Evolutionary conservation across 2,113 vertebrate genomes (phyloP), one percentile per base, ranked within the genome.

Genomic region (Pholis gunnellus): DNA sequence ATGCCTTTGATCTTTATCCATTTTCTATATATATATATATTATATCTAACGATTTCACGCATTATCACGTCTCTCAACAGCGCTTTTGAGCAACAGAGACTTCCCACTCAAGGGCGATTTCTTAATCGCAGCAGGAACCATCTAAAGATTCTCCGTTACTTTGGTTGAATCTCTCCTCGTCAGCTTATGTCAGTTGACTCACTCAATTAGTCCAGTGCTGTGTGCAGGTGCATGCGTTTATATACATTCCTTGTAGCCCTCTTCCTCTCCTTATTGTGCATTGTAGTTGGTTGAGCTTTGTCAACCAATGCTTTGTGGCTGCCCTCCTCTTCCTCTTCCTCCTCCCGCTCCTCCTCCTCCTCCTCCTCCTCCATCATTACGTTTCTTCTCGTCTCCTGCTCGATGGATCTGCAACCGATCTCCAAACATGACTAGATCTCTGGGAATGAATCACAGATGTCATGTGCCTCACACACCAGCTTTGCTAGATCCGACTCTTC

Each of bases 181-280:
- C 38, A 38, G 60, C 31, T 79, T 40, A 63, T 34, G 48, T 64
- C 36, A 78, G 77, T 40, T 80, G 71, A 78, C 66, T 83, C 71
- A 36, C 54, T 82, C 80, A 79, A 25, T 88, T 74, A 83, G 83
- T 83, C 78, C 29, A 36, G 70, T 76, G 65, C 60, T 70, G 70
- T 40, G 60, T 82, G 68, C 83, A 89, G 80, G 75, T 85, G 92
- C 86, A 89, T 89, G 89, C 64, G 44, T 86, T 87, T 54, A 75
- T 27, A 66, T 78, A 44, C 73, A 59, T 72, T 84, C 6, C 46
- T 79, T 79, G 73, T 13, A 34, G 57, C 22, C 59, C 44, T 29
- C 22, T 40, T 29, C 40, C 25, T 52, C 50, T 84, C 40, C 42
- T 78, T 60, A 25, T 61, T 56, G 38, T 85, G 67, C 20, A 52